These are phyloP conservation scores for Eustalomyia histrio DNA, from an alignment of 2,888 invertebrate genomes.

Conservation along the genomic window DNA sequence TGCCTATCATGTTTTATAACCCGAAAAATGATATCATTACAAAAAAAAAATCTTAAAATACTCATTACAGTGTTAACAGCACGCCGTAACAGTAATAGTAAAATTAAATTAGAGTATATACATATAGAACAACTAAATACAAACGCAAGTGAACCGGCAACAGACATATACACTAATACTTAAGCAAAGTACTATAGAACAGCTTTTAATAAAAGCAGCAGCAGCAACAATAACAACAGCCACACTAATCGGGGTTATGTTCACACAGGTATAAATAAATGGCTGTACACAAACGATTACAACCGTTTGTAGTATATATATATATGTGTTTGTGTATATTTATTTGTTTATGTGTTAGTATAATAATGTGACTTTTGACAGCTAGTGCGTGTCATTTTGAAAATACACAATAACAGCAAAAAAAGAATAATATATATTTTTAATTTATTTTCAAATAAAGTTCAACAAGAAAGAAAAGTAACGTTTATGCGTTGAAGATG, in stretches of 20 bases:
- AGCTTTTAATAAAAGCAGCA: background rate
- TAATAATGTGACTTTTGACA: slow-evolving; percentile 63
- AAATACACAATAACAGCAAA: background rate
- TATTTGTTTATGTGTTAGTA: slow-evolving; percentile 56
- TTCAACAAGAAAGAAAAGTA: background rate
- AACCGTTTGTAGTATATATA: background rate
- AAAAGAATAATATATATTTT: background rate
- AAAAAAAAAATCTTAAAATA: slow-evolving; percentile 34
- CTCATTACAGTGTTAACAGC: slow-evolving; percentile 58
- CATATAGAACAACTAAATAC: background rate
- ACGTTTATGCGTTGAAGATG: slow-evolving; percentile 26
- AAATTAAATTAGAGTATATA: slow-evolving; percentile 52
- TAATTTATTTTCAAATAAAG: background rate
- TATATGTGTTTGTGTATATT: background rate
- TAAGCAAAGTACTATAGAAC: background rate
- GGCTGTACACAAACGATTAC: background rate
- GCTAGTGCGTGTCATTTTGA: slow-evolving; percentile 68
- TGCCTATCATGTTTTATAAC: background rate
- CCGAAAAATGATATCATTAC: slow-evolving; percentile 6
- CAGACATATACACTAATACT: background rate
- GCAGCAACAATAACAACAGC: background rate
- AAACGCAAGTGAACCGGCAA: background rate
- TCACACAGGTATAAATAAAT: background rate
- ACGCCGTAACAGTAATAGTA: slow-evolving; percentile 59
- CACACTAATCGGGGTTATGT: background rate